These are phyloP conservation scores for Lepidurus apus DNA, from an alignment of 1,140 invertebrate genomes.

Conservation along the genomic window DNA sequence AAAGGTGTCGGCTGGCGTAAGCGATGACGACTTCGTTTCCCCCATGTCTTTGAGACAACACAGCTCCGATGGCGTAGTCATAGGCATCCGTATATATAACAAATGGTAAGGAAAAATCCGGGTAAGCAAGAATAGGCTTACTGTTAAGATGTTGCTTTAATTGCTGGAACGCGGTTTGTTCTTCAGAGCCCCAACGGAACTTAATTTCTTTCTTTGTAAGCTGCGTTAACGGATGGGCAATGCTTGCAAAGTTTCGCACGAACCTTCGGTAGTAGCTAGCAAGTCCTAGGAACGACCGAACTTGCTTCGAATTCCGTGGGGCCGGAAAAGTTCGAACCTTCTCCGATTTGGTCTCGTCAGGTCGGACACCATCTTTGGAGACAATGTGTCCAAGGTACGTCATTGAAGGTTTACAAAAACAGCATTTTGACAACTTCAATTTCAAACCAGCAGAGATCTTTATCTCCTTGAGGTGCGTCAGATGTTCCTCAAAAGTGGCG, in stretches of 20 bases:
- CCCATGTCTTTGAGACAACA: too few species aligned
- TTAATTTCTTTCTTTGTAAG: too few species aligned
- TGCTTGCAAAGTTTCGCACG: too few species aligned
- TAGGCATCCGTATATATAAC: slow-evolving; percentile 42
- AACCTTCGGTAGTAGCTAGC: slow-evolving; percentile 35
- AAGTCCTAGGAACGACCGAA: slow-evolving; percentile 34
- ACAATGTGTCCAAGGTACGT: slow-evolving; percentile 41
- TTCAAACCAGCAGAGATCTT: slow-evolving; percentile 23
- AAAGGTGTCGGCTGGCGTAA: too few species aligned
- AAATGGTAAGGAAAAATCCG: slow-evolving; percentile 39
- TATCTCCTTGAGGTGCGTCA: slow-evolving; percentile 40
- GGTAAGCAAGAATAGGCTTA: slow-evolving; percentile 40
- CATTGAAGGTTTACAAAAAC: slow-evolving; percentile 39
- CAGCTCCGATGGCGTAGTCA: slow-evolving; percentile 43
- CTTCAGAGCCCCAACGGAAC: too few species aligned
- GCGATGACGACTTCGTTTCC: too few species aligned
- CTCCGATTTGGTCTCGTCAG: slow-evolving; percentile 36
- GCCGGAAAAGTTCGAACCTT: slow-evolving; percentile 36
- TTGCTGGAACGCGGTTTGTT: too few species aligned
- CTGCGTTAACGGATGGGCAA: too few species aligned
- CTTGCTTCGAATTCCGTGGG: slow-evolving; percentile 34
- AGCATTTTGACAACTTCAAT: slow-evolving; percentile 41
- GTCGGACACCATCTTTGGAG: slow-evolving; percentile 36
- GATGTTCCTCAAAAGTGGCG: slow-evolving; percentile 42
- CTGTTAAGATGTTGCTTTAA: slow-evolving; percentile 33